Conservation (phyloP, 2,113 vertebrate species). For the Callipepla californica region DNA sequence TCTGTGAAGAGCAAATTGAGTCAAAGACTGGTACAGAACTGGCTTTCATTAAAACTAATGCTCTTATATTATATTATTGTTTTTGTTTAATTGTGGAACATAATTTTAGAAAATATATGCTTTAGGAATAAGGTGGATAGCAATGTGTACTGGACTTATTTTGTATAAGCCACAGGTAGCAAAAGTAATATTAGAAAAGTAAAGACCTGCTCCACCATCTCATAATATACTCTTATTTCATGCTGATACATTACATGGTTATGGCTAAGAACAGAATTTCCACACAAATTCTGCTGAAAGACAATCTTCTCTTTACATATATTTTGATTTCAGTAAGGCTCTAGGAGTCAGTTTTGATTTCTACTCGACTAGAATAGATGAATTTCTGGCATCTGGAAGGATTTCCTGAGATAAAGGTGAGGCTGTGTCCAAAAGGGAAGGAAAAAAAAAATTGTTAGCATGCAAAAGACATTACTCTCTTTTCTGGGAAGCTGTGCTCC, state of each 20-base stretch:
- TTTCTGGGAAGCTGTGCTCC: neutral
- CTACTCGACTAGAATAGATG: neutral
- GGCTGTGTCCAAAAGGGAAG: neutral
- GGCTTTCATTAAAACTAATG: conserved; percentile 53
- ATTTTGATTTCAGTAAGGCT: neutral
- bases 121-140: conserved; percentile 2
- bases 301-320: neutral
- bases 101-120: conserved; percentile 15
- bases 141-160: neutral
- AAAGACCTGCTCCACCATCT: neutral
- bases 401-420: neutral
- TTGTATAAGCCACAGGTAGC: neutral
- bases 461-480: neutral
- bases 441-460: neutral
- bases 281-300: neutral
- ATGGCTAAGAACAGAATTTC: neutral
- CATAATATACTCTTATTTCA: neutral
- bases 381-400: neutral
- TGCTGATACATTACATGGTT: neutral
- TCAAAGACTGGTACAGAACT: neutral
- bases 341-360: neutral
- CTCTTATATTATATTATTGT: neutral
- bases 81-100: conserved; percentile 45
- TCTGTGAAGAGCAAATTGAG: conserved; percentile 33
- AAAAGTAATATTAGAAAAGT: neutral